Percentiles rank a stretch among this genome's conserved stretches.
These are phyloP conservation scores for Tipula unca DNA, from an alignment of 2,888 invertebrate species.

Conservation along the genomic window DNA sequence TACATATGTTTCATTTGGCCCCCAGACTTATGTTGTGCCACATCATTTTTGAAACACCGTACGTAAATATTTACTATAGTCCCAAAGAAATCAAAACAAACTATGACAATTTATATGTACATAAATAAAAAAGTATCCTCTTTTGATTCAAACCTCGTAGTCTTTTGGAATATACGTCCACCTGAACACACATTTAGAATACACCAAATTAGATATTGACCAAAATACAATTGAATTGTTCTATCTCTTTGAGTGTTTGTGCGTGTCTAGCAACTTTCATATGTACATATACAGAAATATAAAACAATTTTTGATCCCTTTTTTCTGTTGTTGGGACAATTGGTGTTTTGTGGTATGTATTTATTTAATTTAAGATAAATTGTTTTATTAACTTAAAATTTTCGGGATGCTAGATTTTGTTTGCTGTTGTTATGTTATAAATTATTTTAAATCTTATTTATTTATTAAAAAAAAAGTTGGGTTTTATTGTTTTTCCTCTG, in stretches of 20 bases:
- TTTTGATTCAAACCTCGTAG: no score
- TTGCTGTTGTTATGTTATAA: neutral
- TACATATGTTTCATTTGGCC: no score
- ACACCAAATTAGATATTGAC: no score
- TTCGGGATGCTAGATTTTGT: neutral
- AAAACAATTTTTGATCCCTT: neutral
- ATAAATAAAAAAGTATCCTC: no score
- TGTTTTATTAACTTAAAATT: neutral
- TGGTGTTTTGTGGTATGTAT: neutral
- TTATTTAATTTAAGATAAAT: neutral
- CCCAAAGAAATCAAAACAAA: no score
- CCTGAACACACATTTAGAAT: no score
- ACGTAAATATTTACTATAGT: no score
- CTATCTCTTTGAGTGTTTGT: neutral
- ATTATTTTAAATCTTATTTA: constrained; percentile 1
- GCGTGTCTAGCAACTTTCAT: neutral
- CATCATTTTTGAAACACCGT: no score
- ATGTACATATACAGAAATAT: neutral
- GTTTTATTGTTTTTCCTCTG: neutral
- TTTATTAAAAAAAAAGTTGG: neutral
- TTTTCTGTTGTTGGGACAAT: neutral
- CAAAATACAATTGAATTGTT: no score
- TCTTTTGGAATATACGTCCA: no score
- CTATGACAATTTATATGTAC: no score
- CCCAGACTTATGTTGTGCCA: no score